These are phyloP conservation scores for Agrotis exclamationis DNA, from an alignment of 2,888 invertebrate species.

Conservation along the genomic window DNA sequence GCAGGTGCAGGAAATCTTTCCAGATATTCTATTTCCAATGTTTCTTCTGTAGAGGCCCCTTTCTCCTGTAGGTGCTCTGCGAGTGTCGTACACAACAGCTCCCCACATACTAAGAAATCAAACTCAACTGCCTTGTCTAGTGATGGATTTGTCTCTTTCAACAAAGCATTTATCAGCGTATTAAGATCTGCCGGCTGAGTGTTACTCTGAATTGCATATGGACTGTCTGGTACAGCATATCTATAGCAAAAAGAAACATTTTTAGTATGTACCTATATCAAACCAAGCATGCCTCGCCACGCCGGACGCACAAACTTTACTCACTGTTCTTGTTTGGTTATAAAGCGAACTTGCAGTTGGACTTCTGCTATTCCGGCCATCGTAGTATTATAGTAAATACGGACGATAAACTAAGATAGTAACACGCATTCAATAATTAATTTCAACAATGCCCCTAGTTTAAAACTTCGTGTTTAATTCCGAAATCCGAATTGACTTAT, in stretches of 20 bases:
- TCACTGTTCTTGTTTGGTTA: constrained; percentile 96
- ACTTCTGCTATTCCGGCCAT: constrained; percentile 84
- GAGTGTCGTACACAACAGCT: constrained; percentile 94
- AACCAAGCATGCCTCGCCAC: constrained; percentile 36
- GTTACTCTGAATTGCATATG: constrained; percentile 95
- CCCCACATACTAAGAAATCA: constrained; percentile 97
- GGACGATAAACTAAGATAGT: neutral
- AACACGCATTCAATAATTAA: constrained; percentile 19
- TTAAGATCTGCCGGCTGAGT: constrained; percentile 94
- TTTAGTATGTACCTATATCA: neutral
- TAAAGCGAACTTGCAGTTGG: constrained; percentile 94
- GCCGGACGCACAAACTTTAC: constrained; percentile 76
- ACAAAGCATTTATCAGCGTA: constrained; percentile 94
- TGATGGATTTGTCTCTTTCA: constrained; percentile 91
- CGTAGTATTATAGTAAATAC: constrained; percentile 23
- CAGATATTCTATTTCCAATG: constrained; percentile 97
- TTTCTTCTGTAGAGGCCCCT: constrained; percentile 95
- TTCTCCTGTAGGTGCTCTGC: constrained; percentile 95
- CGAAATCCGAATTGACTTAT: neutral
- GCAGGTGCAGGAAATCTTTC: constrained; percentile 97
- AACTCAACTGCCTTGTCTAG: constrained; percentile 92
- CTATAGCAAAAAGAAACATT: constrained; percentile 85
- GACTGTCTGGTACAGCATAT: constrained; percentile 96
- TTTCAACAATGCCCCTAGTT: constrained; percentile 1
- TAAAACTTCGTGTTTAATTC: neutral